Base-by-base conservation (phyloP, 2,113 vertebrate species). In the Mustela lutreola region DNA sequence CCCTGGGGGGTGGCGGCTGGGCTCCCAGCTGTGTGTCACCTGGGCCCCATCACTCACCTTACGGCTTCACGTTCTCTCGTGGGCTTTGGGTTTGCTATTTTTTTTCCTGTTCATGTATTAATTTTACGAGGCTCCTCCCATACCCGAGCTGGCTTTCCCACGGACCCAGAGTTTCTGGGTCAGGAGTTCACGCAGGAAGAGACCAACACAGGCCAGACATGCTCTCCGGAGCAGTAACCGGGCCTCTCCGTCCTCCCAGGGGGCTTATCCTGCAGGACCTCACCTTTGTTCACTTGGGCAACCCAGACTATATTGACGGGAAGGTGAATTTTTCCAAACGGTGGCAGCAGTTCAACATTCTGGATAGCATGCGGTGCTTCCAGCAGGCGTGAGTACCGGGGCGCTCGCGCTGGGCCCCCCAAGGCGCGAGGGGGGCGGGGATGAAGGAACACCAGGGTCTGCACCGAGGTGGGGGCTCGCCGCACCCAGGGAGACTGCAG, bases 291-390 rank as follows among this genome's bases (percentile, higher is more conserved):
- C 99, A 99, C 97, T 98, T 99, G 96, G 99, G 99, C 65, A 99
- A 99, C 98, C 99, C 99, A 0, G 99, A 99, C 98, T 98, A 99
- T 90, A 99, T 99, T 0, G 99, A 99, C 0, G 99, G 99, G 87
- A 99, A 99, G 97, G 99, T 99, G 96, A 99, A 99, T 93, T 99
- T 99, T 89, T 99, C 99, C 98, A 99, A 99, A 96, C 99, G 99
- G 67, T 99, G 99, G 99, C 99, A 99, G 98, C 99, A 99, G 98
- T 99, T 99, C 98, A 99, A 99, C 99, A 99, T 99, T 97, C 98
- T 99, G 98, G 99, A 99, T 99, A 99, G 99, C 98, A 99, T 99
- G 99, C 99, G 99, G 82, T 99, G 99, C 98, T 99, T 99, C 99
- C 99, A 99, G 98, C 99, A 99, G 99, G 99, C 99, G 99, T 99